Percentiles rank a stretch among this genome's conserved stretches.
Evolutionary conservation across 2,113 vertebrate genomes (phyloP).

Genomic region (Solea solea): DNA sequence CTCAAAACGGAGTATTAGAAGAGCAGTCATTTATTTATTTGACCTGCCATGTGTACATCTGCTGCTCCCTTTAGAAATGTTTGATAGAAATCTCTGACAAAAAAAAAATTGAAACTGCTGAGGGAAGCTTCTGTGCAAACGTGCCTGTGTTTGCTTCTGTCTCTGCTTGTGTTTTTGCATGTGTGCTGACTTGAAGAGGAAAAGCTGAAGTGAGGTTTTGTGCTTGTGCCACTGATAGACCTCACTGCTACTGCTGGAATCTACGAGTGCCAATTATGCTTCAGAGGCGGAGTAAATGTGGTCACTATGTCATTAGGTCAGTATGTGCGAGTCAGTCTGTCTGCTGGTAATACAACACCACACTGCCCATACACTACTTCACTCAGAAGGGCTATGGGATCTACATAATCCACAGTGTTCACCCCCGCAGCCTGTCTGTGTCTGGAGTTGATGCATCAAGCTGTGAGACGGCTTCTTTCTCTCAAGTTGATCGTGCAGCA

Average conservation of each 20-base stretch:
- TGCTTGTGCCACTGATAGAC: constrained; percentile 39
- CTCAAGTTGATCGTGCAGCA: constrained; percentile 39
- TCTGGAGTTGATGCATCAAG: constrained; percentile 47
- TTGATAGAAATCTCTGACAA: constrained; percentile 16
- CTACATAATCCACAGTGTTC: constrained; percentile 26
- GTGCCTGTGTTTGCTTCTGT: constrained; percentile 36
- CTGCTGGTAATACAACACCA: constrained; percentile 64
- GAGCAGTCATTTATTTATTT: constrained; percentile 53
- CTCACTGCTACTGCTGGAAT: constrained; percentile 54
- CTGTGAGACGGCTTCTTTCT: constrained; percentile 37
- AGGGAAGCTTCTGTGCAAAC: constrained; percentile 36
- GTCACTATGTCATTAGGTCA: constrained; percentile 72
- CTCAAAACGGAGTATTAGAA: constrained; percentile 20
- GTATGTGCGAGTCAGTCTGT: constrained; percentile 65
- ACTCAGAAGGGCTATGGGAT: constrained; percentile 34
- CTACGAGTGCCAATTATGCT: constrained; percentile 56
- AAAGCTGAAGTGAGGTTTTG: constrained; percentile 10
- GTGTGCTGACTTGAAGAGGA: neutral
- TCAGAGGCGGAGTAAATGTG: constrained; percentile 54
- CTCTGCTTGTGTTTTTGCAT: constrained; percentile 19
- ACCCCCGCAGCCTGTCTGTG: constrained; percentile 18
- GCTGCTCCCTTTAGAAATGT: constrained; percentile 5
- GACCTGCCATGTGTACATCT: constrained; percentile 40
- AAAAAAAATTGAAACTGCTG: constrained; percentile 41
- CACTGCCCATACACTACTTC: constrained; percentile 32